A percentile compares a stretch with the other conserved stretches of the same genome.
These are phyloP conservation scores for Diplodus sargus DNA, from an alignment of 2,797 vertebrate genomes.

Conservation along the genomic window DNA sequence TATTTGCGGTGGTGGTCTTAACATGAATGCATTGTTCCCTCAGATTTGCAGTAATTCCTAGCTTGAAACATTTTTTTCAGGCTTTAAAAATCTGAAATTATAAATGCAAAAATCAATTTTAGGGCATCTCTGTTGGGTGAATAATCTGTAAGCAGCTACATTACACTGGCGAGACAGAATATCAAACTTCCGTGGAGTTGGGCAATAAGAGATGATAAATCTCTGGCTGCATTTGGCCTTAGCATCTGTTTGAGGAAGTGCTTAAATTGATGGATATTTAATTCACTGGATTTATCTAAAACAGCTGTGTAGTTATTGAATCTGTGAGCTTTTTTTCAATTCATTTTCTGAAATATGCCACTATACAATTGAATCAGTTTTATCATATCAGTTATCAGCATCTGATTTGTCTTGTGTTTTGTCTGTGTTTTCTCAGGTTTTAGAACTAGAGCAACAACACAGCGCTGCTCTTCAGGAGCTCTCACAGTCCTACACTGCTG, in stretches of 20 bases:
- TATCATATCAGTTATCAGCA: background rate
- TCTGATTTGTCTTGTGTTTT: background rate
- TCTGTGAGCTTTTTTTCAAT: background rate
- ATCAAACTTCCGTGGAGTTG: too few species aligned
- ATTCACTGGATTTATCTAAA: background rate
- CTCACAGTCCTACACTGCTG: constrained; percentile 71
- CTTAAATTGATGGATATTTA: background rate
- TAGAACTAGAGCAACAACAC: constrained; percentile 87
- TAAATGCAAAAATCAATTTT: too few species aligned
- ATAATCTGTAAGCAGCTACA: too few species aligned
- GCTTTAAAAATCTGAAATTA: too few species aligned
- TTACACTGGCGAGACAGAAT: too few species aligned
- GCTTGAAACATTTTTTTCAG: too few species aligned
- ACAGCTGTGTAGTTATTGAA: background rate
- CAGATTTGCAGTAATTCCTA: too few species aligned
- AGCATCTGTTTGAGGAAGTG: background rate
- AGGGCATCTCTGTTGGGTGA: too few species aligned
- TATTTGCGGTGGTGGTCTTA: background rate
- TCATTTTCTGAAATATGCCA: background rate
- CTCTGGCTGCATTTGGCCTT: too few species aligned
- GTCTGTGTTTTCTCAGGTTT: constrained; percentile 72
- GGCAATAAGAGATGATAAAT: too few species aligned
- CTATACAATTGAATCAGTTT: too few species aligned
- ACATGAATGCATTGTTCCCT: background rate
- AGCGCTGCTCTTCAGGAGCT: constrained; percentile 82